Conservation (phyloP, 2,113 vertebrate genomes). For the Dipodomys ordii region DNA sequence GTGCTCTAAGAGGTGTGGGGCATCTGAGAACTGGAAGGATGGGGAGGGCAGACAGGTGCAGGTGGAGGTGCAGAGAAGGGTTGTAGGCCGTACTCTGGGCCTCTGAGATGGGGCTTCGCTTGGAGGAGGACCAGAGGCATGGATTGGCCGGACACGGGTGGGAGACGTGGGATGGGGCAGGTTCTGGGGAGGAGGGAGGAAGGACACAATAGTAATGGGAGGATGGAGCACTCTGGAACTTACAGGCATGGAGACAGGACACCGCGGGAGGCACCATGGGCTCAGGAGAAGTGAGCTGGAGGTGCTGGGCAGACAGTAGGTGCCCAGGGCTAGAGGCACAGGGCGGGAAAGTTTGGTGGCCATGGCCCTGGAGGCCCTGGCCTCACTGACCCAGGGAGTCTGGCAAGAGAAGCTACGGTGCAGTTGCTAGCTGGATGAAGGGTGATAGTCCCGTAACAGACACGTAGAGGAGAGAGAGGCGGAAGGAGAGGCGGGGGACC, state of each 20-base stretch:
- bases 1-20: neutral
- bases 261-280: too few species aligned
- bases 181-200: neutral
- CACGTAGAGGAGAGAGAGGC: neutral
- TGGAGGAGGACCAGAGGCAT: too few species aligned
- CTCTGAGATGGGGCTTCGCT: neutral
- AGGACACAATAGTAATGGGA: neutral
- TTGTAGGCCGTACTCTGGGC: accelerated
- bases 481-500: neutral
- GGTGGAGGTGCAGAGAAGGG: neutral
- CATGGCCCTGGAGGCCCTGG: accelerated
- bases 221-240: accelerated
- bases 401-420: neutral
- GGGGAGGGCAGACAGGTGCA: neutral
- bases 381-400: neutral
- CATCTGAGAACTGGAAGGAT: neutral
- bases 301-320: too few species aligned
- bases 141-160: neutral
- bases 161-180: accelerated
- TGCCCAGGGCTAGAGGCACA: neutral
- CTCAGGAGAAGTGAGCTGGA: accelerated
- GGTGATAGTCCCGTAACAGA: too few species aligned
- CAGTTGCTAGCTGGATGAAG: neutral
- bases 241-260: neutral
- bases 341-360: neutral